Evolutionary conservation across 2,888 invertebrate genomes (phyloP), one percentile per base, ranked within the genome.

Genomic region (Synanthedon formicaeformis): DNA sequence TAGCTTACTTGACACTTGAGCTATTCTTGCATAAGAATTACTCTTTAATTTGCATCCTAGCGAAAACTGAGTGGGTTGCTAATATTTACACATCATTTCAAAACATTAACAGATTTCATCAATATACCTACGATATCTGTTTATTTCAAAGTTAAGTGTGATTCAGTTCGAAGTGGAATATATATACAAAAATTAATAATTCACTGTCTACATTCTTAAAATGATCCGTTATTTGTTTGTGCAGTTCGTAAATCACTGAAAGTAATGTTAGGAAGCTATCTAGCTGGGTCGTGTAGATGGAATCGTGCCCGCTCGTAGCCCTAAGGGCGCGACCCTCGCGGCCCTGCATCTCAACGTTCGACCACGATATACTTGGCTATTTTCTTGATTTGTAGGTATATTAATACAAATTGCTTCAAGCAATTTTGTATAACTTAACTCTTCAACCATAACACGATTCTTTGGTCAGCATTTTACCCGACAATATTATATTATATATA

Each of bases 251-350:
- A 45, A 45, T 45, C 45, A 45, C 45, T 45, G 45, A 8, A 45
- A 50, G 62, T 69, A 72, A 73, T 71, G 65, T 65, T 64, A 69
- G 67, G 66, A 66, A 70, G 66, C 68, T 67, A 71, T 75, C 67
- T 60, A 54, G 58, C 55, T 49, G 56, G 65, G 65, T 70, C 70
- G 69, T 70, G 67, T 65, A 65, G 67, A 66, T 65, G 57, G 57
- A 62, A 67, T 76, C 77, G 79, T 78, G 79, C 65, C 65, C 67
- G 59, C 65, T 55, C 60, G 66, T 66, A 69, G 65, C 66, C 63
- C 58, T 51, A 34, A 57, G 64, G 65, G 60, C 62, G 56, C 58
- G 71, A 75, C 72, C 75, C 73, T 66, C 61, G 56, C 56, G 59
- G 55, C 49, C 55, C 52, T 53, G 40, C 53, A 12, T 45, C 56